Percentiles rank a stretch among this genome's conserved stretches.
Conservation (phyloP, 2,113 vertebrate species). For the Suncus etruscus region DNA sequence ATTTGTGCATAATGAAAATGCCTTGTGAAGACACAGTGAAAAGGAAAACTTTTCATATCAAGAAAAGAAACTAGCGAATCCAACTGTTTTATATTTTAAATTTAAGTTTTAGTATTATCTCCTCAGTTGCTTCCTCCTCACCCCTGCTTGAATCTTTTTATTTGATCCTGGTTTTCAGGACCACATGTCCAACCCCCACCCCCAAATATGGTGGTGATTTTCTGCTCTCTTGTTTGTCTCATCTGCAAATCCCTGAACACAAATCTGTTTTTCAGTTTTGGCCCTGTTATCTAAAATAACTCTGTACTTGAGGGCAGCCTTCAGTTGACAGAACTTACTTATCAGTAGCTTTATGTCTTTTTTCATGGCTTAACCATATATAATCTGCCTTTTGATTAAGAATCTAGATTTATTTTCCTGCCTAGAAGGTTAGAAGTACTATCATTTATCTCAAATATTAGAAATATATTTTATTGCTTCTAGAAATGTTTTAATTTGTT, state of each 20-base stretch:
- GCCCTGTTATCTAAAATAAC: background rate
- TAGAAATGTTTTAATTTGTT: background rate
- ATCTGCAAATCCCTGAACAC: background rate
- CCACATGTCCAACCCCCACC: too few species aligned
- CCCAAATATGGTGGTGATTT: background rate
- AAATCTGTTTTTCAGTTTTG: background rate
- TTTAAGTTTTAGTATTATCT: background rate
- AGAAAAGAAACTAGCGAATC: background rate
- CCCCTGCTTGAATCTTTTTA: too few species aligned
- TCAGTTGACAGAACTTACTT: background rate
- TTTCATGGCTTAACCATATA: slow-evolving; percentile 26
- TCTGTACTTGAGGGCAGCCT: background rate
- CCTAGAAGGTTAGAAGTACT: slow-evolving; percentile 31
- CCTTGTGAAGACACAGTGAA: background rate
- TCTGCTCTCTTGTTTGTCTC: background rate
- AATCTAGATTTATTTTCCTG: slow-evolving; percentile 34
- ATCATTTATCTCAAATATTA: slow-evolving; percentile 9
- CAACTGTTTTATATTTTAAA: background rate
- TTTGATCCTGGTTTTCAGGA: too few species aligned
- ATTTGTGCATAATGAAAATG: background rate
- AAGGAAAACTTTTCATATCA: background rate
- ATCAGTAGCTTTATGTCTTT: background rate
- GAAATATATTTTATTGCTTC: background rate
- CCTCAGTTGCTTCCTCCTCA: background rate
- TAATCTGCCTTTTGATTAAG: slow-evolving; percentile 12